Conservation (phyloP, 2,888 invertebrate species). For the Oxyscelio sp. region DNA sequence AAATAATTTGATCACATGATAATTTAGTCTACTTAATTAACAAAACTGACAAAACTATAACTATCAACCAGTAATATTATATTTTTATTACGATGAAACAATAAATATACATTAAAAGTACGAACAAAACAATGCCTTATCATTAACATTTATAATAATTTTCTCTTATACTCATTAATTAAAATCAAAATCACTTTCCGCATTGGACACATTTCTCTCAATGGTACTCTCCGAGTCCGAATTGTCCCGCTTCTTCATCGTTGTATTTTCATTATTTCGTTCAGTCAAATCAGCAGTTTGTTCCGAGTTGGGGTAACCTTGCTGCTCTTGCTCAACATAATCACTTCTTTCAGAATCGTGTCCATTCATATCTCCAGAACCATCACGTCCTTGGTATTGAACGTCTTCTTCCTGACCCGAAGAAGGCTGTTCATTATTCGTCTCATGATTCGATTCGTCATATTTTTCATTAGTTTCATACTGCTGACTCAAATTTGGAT, state of each 20-base stretch:
- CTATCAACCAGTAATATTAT: too few relatives aligned
- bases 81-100: too few relatives aligned
- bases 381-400: slow-evolving; percentile 48
- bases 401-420: slow-evolving; percentile 43
- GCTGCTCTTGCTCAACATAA: slow-evolving; percentile 70
- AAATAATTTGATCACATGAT: too few relatives aligned
- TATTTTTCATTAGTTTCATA: slow-evolving; percentile 65
- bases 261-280: slow-evolving; percentile 42
- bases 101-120: too few relatives aligned
- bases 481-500: slow-evolving; percentile 61
- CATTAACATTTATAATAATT: too few relatives aligned
- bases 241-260: slow-evolving; percentile 83
- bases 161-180: too few relatives aligned
- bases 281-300: slow-evolving; percentile 13
- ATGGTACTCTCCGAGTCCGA: slow-evolving; percentile 87
- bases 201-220: slow-evolving; percentile 85
- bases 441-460: slow-evolving; percentile 70
- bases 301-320: slow-evolving; percentile 66
- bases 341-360: slow-evolving; percentile 53
- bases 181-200: slow-evolving; percentile 87
- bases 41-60: too few relatives aligned
- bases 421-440: slow-evolving; percentile 65
- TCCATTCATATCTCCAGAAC: slow-evolving; percentile 25
- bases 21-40: too few relatives aligned
- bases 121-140: too few relatives aligned